phyloP scores from a whole-genome alignment of 2,113 vertebrate genomes.

The Aythya baeri region DNA sequence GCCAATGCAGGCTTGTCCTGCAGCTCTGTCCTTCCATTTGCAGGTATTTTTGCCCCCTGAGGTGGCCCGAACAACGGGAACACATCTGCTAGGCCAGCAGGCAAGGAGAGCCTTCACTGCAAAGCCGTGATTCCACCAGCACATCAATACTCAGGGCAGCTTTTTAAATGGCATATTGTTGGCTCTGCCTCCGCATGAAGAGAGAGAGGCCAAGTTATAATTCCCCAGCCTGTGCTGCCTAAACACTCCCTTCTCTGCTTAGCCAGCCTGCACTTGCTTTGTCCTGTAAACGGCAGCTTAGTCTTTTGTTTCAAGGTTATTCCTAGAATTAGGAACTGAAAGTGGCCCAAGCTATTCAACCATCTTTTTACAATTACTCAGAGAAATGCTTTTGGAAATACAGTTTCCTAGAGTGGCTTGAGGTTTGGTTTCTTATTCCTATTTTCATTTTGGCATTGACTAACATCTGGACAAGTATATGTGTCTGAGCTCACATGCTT shows the following conservation, averaged over 20 bases:
- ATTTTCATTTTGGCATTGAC: background rate
- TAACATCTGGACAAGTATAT: accelerated
- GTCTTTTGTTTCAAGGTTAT: background rate
- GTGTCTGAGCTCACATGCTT: background rate
- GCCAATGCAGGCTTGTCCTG: background rate
- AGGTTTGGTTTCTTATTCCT: background rate
- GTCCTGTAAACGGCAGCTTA: background rate
- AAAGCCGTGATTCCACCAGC: background rate
- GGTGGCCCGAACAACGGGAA: background rate
- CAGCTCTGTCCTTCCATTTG: background rate
- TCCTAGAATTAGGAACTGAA: background rate
- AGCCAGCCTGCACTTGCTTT: background rate
- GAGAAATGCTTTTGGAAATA: background rate
- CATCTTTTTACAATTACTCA: background rate
- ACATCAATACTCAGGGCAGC: background rate
- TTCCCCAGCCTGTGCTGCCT: too few species aligned
- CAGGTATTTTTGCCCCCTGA: background rate
- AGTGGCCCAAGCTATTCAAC: background rate
- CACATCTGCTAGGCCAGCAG: background rate
- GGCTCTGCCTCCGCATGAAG: background rate
- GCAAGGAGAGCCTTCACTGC: background rate
- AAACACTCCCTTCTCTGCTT: background rate
- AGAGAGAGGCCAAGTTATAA: background rate
- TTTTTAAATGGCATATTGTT: background rate
- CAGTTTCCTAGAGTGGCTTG: background rate